Base-by-base conservation (phyloP, 2,888 invertebrate genomes). In the Epinotia demarniana region DNA sequence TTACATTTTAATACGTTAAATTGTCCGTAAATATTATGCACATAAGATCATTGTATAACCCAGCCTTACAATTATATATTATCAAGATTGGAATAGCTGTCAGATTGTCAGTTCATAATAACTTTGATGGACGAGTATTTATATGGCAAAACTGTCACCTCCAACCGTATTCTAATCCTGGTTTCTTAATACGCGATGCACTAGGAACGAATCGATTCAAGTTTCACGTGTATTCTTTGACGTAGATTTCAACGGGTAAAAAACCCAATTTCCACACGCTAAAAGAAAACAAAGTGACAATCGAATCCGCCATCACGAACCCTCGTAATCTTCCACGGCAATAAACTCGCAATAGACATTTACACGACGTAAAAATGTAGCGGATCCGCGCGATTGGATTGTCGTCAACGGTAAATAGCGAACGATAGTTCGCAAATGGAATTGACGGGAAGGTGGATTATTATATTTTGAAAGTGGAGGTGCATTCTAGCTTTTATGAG, bases 281-380 rank as follows among this genome's bases (percentile, higher is more conserved):
- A 63, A 68, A 60, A 58, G 63, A 43, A 71, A 72, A 71, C 60
- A 70, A 62, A 73, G 62, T 70, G 64, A 39, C 75, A 75, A 75
- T 75, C 70, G 60, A 64, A 70, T 63, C 27, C 69, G 63, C 64
- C 60, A 75, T 75, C 70, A 53, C 62, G 63, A 63, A 19, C 63
- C 75, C 70, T 43, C 60, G 70, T 71, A 66, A 75, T 75, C 64
- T 75, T 75, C 39, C 69, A 75, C 58, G 53, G 70, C 70, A 72
- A 75, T 75, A 75, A 72, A 75, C 60, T 19, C 16, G 57, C 75
- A 49, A 72, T 67, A 75, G 75, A 72, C 67, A 75, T 72, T 75
- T 75, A 67, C 71, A 57, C 75, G 66, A 19, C 66, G 62, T 75
- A 75, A 75, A 71, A 75, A 67, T 72, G 74, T 69, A 63, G 57